Evolutionary conservation across 2,113 vertebrate species (phyloP).

Genomic region (Chinchilla lanigera): DNA sequence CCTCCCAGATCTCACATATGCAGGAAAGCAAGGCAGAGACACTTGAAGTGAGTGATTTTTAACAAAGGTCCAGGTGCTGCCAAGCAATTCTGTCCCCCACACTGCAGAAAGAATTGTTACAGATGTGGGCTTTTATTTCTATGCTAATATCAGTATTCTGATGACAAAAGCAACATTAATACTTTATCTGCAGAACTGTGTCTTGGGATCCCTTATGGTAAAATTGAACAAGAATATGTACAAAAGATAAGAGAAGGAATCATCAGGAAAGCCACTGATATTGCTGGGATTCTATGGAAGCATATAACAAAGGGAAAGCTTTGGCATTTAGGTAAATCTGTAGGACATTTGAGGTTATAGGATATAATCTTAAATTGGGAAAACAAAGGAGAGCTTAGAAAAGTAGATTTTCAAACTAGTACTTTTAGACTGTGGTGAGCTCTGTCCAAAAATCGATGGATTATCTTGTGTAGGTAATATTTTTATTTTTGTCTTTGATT

Average conservation of each 20-base stretch:
- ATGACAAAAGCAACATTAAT: not conserved
- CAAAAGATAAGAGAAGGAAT: not conserved
- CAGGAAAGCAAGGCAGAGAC: not conserved
- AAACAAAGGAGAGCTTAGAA: not conserved
- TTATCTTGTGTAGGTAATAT: not conserved
- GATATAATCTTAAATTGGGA: not conserved
- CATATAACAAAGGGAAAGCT: not conserved
- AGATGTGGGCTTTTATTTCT: not conserved
- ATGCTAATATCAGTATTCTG: not conserved
- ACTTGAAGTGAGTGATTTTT: not conserved
- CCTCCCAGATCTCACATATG: not conserved
- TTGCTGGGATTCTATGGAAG: not conserved
- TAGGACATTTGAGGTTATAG: not conserved
- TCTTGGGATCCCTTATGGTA: not conserved
- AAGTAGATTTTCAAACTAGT: not conserved
- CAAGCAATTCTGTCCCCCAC: not conserved
- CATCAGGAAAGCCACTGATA: not conserved
- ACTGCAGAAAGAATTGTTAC: not conserved
- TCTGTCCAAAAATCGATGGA: not conserved
- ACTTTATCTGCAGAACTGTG: not conserved
- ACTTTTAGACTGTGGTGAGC: not conserved
- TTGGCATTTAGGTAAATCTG: not conserved
- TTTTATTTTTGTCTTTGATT: not conserved
- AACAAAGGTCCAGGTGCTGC: not conserved
- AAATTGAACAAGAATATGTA: not conserved